Conservation (phyloP, 2,113 vertebrate genomes). For the Platichthys stellatus region DNA sequence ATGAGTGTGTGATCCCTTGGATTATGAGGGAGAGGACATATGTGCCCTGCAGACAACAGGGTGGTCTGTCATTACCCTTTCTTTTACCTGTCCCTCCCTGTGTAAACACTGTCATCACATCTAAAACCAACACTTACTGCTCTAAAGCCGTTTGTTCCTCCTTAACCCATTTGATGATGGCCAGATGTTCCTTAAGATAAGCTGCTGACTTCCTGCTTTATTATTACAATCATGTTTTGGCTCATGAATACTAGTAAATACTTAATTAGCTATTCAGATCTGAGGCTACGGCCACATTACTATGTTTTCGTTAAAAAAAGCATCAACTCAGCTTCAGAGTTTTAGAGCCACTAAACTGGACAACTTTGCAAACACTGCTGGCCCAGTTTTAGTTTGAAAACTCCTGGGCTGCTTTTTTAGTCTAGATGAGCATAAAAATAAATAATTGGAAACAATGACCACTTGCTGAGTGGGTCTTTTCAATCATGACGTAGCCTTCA, state of each 20-base stretch:
- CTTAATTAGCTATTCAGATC: no score
- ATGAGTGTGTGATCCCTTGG: slow-evolving; percentile 10
- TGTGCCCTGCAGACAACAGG: slow-evolving; percentile 37
- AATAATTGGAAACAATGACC: no score
- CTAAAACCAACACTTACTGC: slow-evolving; percentile 47
- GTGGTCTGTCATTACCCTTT: slow-evolving; percentile 65
- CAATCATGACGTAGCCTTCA: no score
- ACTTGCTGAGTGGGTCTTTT: no score
- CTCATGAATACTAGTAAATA: neutral
- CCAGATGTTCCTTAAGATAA: neutral
- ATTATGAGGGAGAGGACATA: slow-evolving; percentile 25
- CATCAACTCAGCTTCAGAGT: no score
- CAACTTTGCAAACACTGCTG: no score
- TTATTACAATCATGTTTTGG: neutral
- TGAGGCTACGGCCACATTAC: no score
- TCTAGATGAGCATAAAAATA: no score
- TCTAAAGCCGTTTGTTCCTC: slow-evolving; percentile 5
- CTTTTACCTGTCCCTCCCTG: slow-evolving; percentile 37
- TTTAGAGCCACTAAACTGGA: no score
- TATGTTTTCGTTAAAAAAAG: no score
- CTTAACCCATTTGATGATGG: neutral
- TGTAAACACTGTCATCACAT: slow-evolving; percentile 65
- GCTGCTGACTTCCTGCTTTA: neutral
- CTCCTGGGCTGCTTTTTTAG: no score
- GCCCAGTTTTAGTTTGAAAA: no score